Conservation (phyloP, 64 coral and sea anemone genomes). For the Hydrozoanthus tunicans region DNA sequence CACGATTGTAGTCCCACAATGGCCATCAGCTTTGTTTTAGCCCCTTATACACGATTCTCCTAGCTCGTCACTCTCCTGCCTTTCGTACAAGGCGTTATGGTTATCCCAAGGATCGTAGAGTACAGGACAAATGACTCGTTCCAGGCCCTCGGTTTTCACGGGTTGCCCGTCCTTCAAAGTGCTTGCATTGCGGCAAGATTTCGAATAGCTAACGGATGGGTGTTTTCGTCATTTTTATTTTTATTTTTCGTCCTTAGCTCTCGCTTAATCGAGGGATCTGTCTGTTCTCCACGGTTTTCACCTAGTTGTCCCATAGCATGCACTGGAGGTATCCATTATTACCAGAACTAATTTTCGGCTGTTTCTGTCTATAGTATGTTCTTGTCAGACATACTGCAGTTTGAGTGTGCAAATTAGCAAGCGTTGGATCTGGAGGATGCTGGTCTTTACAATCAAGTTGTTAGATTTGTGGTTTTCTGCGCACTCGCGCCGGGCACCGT, state of each 20-base stretch:
- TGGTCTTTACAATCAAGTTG: not conserved
- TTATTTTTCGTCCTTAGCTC: not conserved
- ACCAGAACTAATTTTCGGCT: not conserved
- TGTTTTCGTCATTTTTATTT: not conserved
- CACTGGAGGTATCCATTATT: not conserved
- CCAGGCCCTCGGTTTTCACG: not conserved
- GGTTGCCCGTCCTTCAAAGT: not conserved
- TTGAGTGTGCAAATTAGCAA: not conserved
- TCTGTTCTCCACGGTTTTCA: not conserved
- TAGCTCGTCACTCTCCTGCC: not conserved
- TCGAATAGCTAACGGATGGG: not conserved
- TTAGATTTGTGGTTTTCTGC: not conserved
- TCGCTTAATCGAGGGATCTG: not conserved
- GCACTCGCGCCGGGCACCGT: not conserved
- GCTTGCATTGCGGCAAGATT: not conserved
- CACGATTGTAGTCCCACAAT: not conserved
- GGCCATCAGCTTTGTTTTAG: slow-evolving; percentile 15
- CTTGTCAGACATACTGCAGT: slow-evolving; percentile 5
- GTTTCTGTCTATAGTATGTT: not conserved
- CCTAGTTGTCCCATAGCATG: not conserved
- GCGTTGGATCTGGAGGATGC: not conserved
- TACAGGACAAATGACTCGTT: not conserved
- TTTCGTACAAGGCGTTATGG: not conserved
- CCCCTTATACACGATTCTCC: not conserved
- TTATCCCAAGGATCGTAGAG: not conserved